These are phyloP conservation scores for Drosophila tropicalis DNA, from an alignment of 1,140 invertebrate species.

Conservation along the genomic window DNA sequence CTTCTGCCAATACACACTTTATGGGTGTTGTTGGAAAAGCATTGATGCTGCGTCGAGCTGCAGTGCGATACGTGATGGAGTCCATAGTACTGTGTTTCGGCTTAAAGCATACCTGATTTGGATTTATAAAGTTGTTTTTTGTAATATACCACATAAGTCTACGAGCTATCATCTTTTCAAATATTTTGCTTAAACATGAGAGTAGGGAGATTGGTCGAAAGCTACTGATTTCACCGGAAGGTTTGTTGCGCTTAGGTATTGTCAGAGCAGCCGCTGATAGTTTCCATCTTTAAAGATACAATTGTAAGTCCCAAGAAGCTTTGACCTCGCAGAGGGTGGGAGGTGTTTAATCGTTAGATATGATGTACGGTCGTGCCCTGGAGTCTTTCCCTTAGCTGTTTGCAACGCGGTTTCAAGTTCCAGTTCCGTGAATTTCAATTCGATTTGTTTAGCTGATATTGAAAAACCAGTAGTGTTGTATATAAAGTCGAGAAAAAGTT, in stretches of 20 bases:
- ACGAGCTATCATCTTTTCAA: too few species aligned
- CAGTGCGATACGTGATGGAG: too few species aligned
- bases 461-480: too few species aligned
- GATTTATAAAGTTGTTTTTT: too few species aligned
- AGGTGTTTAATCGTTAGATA: too few species aligned
- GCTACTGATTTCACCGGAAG: background rate
- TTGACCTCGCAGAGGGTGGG: background rate
- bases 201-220: constrained; percentile 37
- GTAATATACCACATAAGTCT: too few species aligned
- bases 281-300: constrained; percentile 14
- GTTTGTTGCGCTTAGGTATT: background rate
- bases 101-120: too few species aligned
- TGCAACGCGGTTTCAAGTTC: background rate
- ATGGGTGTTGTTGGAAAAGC: background rate
- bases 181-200: too few species aligned
- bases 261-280: background rate
- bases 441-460: constrained; percentile 1
- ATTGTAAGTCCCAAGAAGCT: background rate
- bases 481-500: too few species aligned
- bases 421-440: background rate
- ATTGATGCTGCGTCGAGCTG: too few species aligned
- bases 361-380: too few species aligned
- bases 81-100: too few species aligned
- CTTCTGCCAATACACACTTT: background rate
- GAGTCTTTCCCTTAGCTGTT: constrained; percentile 15